Conservation (phyloP, 37 sponge, comb jelly and placozoan genomes). For the Halichondria panicea region DNA sequence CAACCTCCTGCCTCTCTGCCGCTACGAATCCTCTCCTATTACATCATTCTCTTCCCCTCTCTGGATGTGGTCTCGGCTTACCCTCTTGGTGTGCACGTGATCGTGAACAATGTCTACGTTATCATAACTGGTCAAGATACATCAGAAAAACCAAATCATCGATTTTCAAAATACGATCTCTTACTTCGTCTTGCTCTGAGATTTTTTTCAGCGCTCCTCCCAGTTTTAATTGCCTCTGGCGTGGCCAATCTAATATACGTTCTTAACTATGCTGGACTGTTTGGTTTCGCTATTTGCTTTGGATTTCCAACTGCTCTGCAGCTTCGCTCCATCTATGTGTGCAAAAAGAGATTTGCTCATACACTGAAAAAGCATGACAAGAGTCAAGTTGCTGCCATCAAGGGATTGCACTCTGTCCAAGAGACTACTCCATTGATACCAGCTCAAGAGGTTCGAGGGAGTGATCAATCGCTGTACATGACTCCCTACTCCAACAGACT, state of each 20-base stretch:
- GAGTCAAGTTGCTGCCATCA: not conserved
- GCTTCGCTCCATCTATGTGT: conserved; percentile 58
- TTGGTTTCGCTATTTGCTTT: conserved; percentile 75
- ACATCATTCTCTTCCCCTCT: conserved; percentile 86
- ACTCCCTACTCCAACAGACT: conserved; percentile 41
- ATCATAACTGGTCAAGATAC: conserved; percentile 61
- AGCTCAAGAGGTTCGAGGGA: not conserved
- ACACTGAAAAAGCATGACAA: too few relatives aligned
- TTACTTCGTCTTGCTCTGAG: conserved; percentile 38
- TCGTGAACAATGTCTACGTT: conserved; percentile 75
- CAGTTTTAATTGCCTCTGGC: conserved; percentile 64
- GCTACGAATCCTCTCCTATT: conserved; percentile 74
- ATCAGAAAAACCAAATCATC: conserved; percentile 6
- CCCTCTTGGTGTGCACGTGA: conserved; percentile 69
- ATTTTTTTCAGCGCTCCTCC: conserved; percentile 58
- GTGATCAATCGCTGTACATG: conserved; percentile 19
- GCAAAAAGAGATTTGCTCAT: conserved; percentile 43
- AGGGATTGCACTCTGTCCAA: not conserved
- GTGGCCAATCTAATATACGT: conserved; percentile 83
- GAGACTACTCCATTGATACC: not conserved
- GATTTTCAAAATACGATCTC: conserved; percentile 2
- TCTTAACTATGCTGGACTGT: conserved; percentile 80
- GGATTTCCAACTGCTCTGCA: conserved; percentile 81
- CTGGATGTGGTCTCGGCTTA: conserved; percentile 89
- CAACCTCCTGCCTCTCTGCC: not conserved